phyloP scores from a whole-genome alignment of 2,888 invertebrate genomes.

The Amiota communis region DNA sequence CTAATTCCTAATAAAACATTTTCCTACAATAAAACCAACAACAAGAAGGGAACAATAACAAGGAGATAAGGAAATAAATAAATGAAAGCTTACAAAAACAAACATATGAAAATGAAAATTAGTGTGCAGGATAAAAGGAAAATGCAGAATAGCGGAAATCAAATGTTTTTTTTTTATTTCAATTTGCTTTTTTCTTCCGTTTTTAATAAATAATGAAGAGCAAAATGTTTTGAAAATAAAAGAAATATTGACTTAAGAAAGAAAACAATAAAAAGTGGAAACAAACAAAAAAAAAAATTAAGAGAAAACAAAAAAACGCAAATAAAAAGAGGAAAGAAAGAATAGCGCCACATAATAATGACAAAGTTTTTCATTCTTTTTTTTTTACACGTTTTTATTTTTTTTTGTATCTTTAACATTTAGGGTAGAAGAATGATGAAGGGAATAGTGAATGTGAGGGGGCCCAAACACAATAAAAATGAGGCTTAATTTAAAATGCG shows the following conservation, averaged over 20 bases:
- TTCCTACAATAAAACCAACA: background rate
- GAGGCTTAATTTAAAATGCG: slow-evolving; percentile 67
- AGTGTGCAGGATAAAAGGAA: slow-evolving; percentile 5
- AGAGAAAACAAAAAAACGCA: slow-evolving; percentile 30
- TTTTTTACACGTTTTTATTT: no score
- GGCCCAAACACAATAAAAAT: slow-evolving; percentile 51
- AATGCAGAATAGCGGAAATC: no score
- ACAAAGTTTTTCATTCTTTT: no score
- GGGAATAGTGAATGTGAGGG: no score
- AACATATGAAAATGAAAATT: slow-evolving; percentile 44
- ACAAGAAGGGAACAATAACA: slow-evolving; percentile 33
- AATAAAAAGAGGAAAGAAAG: slow-evolving; percentile 32
- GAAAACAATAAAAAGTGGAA: no score
- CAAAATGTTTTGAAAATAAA: no score
- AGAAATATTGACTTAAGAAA: no score
- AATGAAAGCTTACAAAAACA: slow-evolving; percentile 45
- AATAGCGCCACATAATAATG: slow-evolving; percentile 21
- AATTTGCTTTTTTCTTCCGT: no score
- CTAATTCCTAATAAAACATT: slow-evolving; percentile 19
- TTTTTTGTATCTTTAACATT: no score
- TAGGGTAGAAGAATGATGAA: no score
- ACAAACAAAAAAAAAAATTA: background rate
- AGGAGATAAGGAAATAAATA: slow-evolving; percentile 32
- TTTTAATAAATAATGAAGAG: no score
- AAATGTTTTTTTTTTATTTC: no score